These are phyloP conservation scores for Tragelaphus buxtoni DNA, from an alignment of 2,113 vertebrate species.

Conservation along the genomic window DNA sequence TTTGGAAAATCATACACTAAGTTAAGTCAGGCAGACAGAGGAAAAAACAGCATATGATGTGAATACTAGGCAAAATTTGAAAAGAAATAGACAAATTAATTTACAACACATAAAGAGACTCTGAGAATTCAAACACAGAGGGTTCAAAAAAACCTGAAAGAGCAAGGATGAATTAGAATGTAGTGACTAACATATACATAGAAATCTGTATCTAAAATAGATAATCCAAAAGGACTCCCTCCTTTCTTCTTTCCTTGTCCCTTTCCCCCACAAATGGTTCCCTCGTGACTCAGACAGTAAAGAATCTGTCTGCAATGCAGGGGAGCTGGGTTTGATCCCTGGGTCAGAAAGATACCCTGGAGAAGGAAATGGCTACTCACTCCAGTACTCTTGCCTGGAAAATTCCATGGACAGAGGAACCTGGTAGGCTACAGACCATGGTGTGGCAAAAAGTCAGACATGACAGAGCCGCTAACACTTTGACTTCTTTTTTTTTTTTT, in stretches of 20 bases:
- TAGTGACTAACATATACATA: not conserved
- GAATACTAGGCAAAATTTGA: not conserved
- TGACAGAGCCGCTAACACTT: not conserved
- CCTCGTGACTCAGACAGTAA: not conserved
- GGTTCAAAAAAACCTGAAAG: not conserved
- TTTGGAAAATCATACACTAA: not conserved
- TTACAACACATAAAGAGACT: not conserved
- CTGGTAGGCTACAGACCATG: not conserved
- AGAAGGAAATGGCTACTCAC: not conserved
- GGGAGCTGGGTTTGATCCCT: not conserved
- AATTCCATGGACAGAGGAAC: not conserved
- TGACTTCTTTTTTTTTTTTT: not conserved
- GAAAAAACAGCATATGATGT: not conserved
- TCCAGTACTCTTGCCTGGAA: not conserved
- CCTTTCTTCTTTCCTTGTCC: not conserved
- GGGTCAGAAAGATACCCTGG: not conserved
- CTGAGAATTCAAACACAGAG: not conserved
- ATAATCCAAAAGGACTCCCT: not conserved
- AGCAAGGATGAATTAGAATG: not conserved
- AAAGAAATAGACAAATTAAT: not conserved
- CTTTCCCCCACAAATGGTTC: not conserved
- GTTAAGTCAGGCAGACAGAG: not conserved
- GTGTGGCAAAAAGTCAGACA: not conserved
- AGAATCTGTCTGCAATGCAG: not conserved
- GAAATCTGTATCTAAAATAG: not conserved